These are phyloP conservation scores for Shargacucullia verbasci DNA, from an alignment of 2,888 invertebrate genomes.

Conservation along the genomic window DNA sequence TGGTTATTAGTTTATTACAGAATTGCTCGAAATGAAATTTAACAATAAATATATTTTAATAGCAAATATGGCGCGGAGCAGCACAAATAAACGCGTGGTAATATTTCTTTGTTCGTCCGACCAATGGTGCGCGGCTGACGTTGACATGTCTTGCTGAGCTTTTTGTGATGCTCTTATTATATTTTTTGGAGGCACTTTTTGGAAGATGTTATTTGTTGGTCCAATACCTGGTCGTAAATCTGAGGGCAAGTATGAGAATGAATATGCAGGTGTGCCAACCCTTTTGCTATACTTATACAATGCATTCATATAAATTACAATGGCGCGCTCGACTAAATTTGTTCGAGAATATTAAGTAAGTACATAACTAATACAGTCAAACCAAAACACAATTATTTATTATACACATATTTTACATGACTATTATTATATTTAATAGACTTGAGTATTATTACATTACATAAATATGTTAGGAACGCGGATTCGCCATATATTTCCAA, in stretches of 20 bases:
- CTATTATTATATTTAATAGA: conserved; percentile 31
- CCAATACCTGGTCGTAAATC: conserved; percentile 87
- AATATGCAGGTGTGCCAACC: conserved; percentile 86
- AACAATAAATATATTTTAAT: conserved; percentile 50
- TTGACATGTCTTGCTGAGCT: conserved; percentile 83
- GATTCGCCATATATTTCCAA: conserved; percentile 62
- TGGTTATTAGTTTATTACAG: conserved; percentile 1
- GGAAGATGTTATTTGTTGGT: conserved; percentile 86
- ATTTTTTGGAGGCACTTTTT: conserved; percentile 85
- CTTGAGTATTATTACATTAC: conserved; percentile 38
- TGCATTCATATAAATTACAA: conserved; percentile 55
- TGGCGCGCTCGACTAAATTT: conserved; percentile 19
- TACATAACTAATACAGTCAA: conserved; percentile 34
- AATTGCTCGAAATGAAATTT: conserved; percentile 32
- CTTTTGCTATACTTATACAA: conserved; percentile 62
- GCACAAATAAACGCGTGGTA: conserved; percentile 79
- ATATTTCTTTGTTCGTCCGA: conserved; percentile 86
- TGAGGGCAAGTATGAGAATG: conserved; percentile 76
- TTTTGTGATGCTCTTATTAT: conserved; percentile 86
- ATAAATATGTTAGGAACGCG: conserved; percentile 58
- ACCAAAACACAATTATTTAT: conserved; percentile 41
- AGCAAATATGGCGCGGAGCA: conserved; percentile 67
- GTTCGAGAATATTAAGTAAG: conserved; percentile 23
- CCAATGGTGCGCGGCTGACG: conserved; percentile 83
- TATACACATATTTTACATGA: conserved; percentile 30